phyloP scores from a whole-genome alignment of 2,888 invertebrate genomes.

The Leucania comma region DNA sequence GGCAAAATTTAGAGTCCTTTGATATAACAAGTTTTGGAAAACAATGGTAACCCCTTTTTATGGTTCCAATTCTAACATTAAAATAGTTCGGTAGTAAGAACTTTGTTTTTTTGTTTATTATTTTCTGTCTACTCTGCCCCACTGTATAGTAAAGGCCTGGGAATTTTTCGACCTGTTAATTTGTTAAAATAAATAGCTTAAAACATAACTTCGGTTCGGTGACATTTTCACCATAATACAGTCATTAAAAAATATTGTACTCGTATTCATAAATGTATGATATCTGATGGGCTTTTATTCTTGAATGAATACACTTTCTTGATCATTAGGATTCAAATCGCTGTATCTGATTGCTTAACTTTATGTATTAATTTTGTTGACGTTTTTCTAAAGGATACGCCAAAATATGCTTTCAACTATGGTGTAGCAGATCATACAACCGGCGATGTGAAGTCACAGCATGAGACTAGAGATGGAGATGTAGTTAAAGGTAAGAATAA shows the following conservation, averaged over 20 bases:
- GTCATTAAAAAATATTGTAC: too few species aligned
- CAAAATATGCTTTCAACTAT: conserved; percentile 92
- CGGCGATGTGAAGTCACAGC: conserved; percentile 92
- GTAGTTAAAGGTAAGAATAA: conserved; percentile 90
- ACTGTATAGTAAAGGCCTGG: too few species aligned
- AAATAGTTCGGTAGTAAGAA: neutral
- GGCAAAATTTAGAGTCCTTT: too few species aligned
- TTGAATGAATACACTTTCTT: too few species aligned
- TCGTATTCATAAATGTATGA: too few species aligned
- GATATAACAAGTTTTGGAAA: too few species aligned
- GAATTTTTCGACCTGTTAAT: too few species aligned
- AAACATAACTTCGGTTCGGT: neutral
- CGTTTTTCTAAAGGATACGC: conserved; percentile 85
- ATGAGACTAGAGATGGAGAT: conserved; percentile 92
- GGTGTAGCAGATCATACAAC: conserved; percentile 91
- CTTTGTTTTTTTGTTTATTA: too few species aligned
- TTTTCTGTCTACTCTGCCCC: too few species aligned
- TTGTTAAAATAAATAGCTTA: neutral
- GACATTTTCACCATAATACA: neutral
- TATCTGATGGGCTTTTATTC: neutral
- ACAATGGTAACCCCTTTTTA: neutral
- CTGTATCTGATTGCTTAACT: too few species aligned
- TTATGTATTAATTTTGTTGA: neutral
- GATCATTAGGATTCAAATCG: too few species aligned
- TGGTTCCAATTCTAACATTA: neutral